Base-by-base conservation (phyloP, 2,113 vertebrate genomes). In the Tenrec ecaudatus region DNA sequence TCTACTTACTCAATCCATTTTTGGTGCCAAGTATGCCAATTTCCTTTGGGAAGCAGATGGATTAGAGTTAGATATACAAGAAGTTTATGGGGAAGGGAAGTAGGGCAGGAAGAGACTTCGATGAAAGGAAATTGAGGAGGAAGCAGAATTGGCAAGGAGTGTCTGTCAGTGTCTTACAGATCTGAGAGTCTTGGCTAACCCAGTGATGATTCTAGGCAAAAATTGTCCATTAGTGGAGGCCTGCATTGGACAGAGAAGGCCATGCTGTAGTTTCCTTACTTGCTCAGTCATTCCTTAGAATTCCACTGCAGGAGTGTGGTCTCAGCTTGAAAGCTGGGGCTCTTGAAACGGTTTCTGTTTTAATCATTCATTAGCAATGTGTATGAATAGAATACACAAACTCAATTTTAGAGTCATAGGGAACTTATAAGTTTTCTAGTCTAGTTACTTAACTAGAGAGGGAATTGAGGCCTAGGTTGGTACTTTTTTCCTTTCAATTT, bases 401-500 rank as follows among this genome's bases (percentile, higher is more conserved):
- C 16, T 80, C 75, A 77, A 22, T 88, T 91, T 82, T 91, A 71
- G 47, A 85, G 9, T 62, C 43, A 87, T 17, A 38, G 58, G 31
- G 60, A 60, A 87, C 8, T 81, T 60, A 86, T 15, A 87, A 53
- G 36, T 88, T 71, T 79, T 91, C 62, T 71, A 64, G n/a, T 62
- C 31, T 38, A 60, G 33, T 83, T 17, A 20, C 71, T 91, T 91
- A 23, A 75, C 88, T 83, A 33, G 58, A n/a, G 80, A 33, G 64
- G 85, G 60, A 60, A 60, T 88, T 76, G 66, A 91, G 43, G 88
- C 29, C 11, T 88, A 17, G n/a, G 14, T 57, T 89, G 57, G 12
- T 92, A 83, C 11, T 89, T 78, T 86, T 53, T 82, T 25, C 83
- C 82, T 89, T 93, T 94, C 89, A 82, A 82, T 11, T 89, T 90